These are phyloP conservation scores for Dendroctonus valens DNA, from an alignment of 1,140 invertebrate genomes.

Conservation along the genomic window DNA sequence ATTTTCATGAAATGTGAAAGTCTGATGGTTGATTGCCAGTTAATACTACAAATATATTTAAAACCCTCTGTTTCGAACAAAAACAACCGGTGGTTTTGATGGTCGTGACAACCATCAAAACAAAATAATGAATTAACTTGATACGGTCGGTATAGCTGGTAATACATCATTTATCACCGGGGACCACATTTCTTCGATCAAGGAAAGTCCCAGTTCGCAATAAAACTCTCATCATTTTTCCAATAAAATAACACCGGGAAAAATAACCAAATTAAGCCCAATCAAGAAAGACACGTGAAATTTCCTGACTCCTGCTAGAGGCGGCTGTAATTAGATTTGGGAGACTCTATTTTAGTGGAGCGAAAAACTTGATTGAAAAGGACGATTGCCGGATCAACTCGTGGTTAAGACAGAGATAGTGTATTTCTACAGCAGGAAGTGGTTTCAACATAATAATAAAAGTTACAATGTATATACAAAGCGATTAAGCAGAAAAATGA, in stretches of 20 bases:
- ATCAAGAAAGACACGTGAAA: slow-evolving; percentile 25
- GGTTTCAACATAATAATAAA: too few relatives aligned
- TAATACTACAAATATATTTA: too few relatives aligned
- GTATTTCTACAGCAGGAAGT: too few relatives aligned
- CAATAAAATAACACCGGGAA: slow-evolving; percentile 22
- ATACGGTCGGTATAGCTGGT: slow-evolving; percentile 2
- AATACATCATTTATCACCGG: slow-evolving; percentile 5
- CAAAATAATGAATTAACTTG: slow-evolving; percentile 6
- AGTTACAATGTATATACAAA: too few relatives aligned
- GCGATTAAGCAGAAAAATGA: too few relatives aligned
- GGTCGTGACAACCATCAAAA: too few relatives aligned
- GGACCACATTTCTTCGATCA: slow-evolving; percentile 10
- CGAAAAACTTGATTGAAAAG: not conserved
- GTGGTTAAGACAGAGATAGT: too few relatives aligned
- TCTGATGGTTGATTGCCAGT: too few relatives aligned
- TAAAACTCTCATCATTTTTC: slow-evolving; percentile 27
- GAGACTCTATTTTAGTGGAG: slow-evolving; percentile 19
- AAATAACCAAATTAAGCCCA: slow-evolving; percentile 28
- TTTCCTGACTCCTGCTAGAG: slow-evolving; percentile 16
- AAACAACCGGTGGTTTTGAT: too few relatives aligned
- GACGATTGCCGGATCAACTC: too few relatives aligned
- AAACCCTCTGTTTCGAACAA: too few relatives aligned
- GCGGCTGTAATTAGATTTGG: slow-evolving; percentile 21
- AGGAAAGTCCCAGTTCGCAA: not conserved
- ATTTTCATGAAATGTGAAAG: too few relatives aligned